phyloP scores from a whole-genome alignment of 2,113 vertebrate genomes.

The Scatophagus argus region DNA sequence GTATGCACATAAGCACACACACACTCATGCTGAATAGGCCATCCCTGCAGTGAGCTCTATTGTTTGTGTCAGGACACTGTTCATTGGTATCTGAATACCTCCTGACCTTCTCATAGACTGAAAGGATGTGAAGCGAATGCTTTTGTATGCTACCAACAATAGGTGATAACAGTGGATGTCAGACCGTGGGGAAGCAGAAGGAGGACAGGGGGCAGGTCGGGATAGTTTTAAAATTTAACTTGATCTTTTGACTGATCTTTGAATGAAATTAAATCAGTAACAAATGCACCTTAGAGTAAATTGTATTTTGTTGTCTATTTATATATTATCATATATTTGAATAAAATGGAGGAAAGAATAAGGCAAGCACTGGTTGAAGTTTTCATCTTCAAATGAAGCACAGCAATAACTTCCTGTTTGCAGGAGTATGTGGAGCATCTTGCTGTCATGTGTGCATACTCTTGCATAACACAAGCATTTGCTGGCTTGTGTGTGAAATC shows the following conservation, averaged over 20 bases:
- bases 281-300: not conserved
- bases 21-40: conserved; percentile 27
- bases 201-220: conserved; percentile 13
- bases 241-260: conserved; percentile 38
- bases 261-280: not conserved
- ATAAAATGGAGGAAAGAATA: not conserved
- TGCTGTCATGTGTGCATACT: conserved; percentile 7
- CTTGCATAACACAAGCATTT: conserved; percentile 36
- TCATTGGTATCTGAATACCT: conserved; percentile 69
- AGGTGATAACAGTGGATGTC: conserved; percentile 38
- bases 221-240: conserved; percentile 2
- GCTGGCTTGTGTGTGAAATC: conserved; percentile 37
- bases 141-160: conserved; percentile 63
- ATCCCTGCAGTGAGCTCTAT: conserved; percentile 52
- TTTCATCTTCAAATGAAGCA: not conserved
- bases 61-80: conserved; percentile 70
- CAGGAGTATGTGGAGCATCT: not conserved
- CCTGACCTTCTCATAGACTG: conserved; percentile 70
- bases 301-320: not conserved
- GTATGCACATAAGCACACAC: conserved; percentile 19
- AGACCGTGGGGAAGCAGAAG: conserved; percentile 20
- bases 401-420: conserved; percentile 43
- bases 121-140: conserved; percentile 70
- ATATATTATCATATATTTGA: not conserved
- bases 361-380: not conserved